phyloP scores from a whole-genome alignment of 2,888 invertebrate genomes.

The Polymixis flavicincta region DNA sequence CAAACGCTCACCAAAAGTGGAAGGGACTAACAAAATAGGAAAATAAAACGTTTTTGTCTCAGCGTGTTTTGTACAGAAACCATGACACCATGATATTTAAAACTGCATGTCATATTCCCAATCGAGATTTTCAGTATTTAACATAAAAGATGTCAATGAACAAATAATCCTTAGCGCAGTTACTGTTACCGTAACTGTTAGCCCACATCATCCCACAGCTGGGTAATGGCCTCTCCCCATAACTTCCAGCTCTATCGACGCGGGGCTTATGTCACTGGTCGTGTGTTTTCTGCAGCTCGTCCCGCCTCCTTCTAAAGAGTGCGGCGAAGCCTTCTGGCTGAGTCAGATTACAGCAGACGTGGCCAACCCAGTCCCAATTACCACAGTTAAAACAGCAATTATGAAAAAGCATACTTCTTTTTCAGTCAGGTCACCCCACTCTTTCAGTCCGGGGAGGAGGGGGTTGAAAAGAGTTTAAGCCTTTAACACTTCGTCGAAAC shows the following conservation, averaged over 20 bases:
- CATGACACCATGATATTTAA: conserved; percentile 4
- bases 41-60: conserved; percentile 27
- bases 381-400: neutral
- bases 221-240: no score
- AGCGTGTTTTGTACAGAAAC: conserved; percentile 1
- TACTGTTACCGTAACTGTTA: no score
- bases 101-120: neutral
- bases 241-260: no score
- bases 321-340: no score
- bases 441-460: neutral
- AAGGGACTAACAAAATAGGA: conserved; percentile 16
- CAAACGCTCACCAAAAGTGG: conserved; percentile 24
- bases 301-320: no score
- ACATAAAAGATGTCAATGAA: neutral
- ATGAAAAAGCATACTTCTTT: neutral
- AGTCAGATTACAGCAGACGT: no score
- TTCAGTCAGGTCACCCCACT: neutral
- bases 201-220: no score
- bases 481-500: conserved; percentile 39
- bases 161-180: conserved; percentile 1
- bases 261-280: no score
- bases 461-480: conserved; percentile 15
- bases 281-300: no score
- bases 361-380: no score
- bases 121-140: neutral